Conservation (phyloP, 2,113 vertebrate species). For the Gobius niger region DNA sequence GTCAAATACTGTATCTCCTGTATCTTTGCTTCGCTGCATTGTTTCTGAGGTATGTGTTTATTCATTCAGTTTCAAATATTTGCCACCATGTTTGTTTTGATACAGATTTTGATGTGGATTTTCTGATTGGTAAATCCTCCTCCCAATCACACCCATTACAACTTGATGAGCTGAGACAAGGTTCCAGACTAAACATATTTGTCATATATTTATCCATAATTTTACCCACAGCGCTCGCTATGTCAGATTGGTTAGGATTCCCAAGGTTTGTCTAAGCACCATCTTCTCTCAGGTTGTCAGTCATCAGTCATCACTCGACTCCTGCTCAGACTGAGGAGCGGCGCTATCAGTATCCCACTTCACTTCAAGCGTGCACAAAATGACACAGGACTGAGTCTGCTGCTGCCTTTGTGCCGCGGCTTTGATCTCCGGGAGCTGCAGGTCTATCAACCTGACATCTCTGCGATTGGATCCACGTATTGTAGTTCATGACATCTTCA, state of each 20-base stretch:
- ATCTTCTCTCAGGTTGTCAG: neutral
- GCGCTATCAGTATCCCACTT: slow-evolving; percentile 4
- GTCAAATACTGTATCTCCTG: no score
- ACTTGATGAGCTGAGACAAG: no score
- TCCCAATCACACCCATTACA: no score
- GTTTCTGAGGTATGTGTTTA: no score
- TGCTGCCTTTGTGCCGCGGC: slow-evolving; percentile 6
- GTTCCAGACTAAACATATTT: neutral
- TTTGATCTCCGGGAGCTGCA: slow-evolving; percentile 39
- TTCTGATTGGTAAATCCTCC: no score
- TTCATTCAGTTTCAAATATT: no score
- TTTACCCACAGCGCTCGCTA: neutral
- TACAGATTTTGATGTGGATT: no score
- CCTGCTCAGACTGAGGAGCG: neutral
- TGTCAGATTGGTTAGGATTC: neutral
- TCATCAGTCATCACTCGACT: neutral
- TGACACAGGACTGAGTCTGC: slow-evolving; percentile 18
- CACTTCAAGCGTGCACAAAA: slow-evolving; percentile 20
- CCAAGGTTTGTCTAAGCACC: neutral
- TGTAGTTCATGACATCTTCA: neutral
- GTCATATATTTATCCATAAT: neutral
- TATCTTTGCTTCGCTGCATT: neutral
- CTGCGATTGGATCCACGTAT: neutral
- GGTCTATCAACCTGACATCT: neutral
- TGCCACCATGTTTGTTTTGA: no score